Evolutionary conservation across 2,888 invertebrate species (phyloP), one percentile per base, ranked within the genome.

Genomic region (Lydus trimaculatus): DNA sequence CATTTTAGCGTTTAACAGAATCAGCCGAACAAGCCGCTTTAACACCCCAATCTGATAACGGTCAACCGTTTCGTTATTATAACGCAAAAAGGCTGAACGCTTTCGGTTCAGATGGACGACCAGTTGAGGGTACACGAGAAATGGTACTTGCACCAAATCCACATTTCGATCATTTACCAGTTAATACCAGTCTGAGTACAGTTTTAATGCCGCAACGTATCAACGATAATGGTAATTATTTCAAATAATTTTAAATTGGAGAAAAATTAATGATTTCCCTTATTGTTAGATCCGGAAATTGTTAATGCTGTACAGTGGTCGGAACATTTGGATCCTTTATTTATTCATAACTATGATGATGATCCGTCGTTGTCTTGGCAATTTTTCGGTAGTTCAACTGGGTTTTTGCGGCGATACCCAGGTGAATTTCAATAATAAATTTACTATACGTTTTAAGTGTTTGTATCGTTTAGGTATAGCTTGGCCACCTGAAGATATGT

Each of bases 311-410:
- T 99, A 75, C 92, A 94, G 79, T 99, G 99, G 99, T 97, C 98
- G 64, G 93, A 95, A 77, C 93, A 94, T 81, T 88, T 99, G 82
- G 96, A 98, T 85, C 91, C 93, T 23, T 88, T 94, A 72, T 98
- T 98, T 86, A 91, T 91, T 77, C 93, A 93, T 83, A 98, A 98
- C 87, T 94, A 94, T 83, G 93, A 95, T 82, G 91, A 91, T 74
- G 96, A 98, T 86, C 94, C 96, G 0, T 92, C 94, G 1, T 88
- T 98, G 56, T 95, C 96, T n/a, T 99, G 98, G 97, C 99, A 99
- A 87, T 98, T 97, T 87, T 99, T 97, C 86, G 98, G 99, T 63
- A 97, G 97, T 65, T 93, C 97, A n/a, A 89, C 92, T 1, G 99
- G 99, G 62, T 98, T 98, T 85, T 91, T 99, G 84, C 88, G 99